A percentile compares a stretch with the other conserved stretches of the same genome.
phyloP scores from a whole-genome alignment of 2,888 invertebrate species.

The Cosmia pyralina region DNA sequence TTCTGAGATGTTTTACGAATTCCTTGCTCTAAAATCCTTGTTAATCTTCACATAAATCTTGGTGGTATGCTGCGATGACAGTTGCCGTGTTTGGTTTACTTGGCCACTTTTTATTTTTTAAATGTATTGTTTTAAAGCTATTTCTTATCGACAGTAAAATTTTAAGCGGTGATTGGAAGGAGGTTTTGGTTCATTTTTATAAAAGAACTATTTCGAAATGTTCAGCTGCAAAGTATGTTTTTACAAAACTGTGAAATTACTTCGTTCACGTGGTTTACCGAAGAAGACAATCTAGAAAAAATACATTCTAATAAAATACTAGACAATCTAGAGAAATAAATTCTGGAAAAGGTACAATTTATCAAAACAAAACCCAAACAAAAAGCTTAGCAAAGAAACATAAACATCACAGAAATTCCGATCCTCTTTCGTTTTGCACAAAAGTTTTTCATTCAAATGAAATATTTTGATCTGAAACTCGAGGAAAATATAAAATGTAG shows the following conservation, averaged over 20 bases:
- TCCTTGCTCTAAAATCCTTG: conserved; percentile 60
- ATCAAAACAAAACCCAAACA: conserved; percentile 6
- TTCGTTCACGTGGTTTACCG: neutral
- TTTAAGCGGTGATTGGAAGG: neutral
- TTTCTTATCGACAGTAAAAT: neutral
- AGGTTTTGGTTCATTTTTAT: neutral
- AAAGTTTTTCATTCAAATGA: conserved; percentile 47
- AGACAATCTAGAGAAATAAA: neutral
- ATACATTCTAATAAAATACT: neutral
- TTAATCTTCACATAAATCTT: conserved; percentile 63
- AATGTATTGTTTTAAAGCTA: neutral
- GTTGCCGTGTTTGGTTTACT: conserved; percentile 43
- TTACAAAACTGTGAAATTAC: too few species aligned
- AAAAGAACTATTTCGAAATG: neutral
- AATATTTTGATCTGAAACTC: conserved; percentile 54
- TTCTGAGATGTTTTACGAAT: conserved; percentile 50
- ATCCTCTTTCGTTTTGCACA: conserved; percentile 50
- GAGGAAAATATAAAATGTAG: conserved; percentile 51
- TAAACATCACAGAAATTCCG: conserved; percentile 33
- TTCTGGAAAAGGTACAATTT: conserved; percentile 19
- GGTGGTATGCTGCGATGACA: conserved; percentile 48
- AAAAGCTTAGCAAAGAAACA: conserved; percentile 35
- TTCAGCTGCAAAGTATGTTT: neutral
- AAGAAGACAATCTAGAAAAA: neutral
- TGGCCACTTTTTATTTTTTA: conserved; percentile 35